Evolutionary conservation across 2,888 invertebrate genomes (phyloP), one percentile per base, ranked within the genome.

Genomic region (Cerceris rybyensis): DNA sequence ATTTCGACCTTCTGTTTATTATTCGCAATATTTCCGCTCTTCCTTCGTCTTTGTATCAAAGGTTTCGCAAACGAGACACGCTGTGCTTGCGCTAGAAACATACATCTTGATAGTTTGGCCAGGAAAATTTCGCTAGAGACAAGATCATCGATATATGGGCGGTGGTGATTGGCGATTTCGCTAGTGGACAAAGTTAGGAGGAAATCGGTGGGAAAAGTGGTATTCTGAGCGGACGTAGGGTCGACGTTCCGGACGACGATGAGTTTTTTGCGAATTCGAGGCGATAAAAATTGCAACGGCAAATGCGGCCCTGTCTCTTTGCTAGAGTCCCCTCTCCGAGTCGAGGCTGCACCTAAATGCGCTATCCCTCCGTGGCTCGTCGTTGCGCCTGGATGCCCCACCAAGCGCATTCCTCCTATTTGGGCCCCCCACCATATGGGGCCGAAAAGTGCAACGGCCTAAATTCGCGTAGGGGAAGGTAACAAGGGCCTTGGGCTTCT

Each of bases 391-490:
- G 83, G 86, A 81, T 85, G 86, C 86, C 85, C 88, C 84, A 82
- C 84, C 84, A 87, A 83, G 71, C 80, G 83, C 86, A 88, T 89
- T 84, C 90, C 89, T 89, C 88, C 91, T 91, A 91, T 91, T 91
- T 91, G 87, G 91, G 90, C 87, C 90, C 90, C 91, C 91, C 91
- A 88, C 91, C 88, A 88, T 76, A 75, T 70, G 88, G 86, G 89
- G 87, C 90, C 91, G 90, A 92, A 92, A 92, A 92, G 92, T 92
- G 92, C 92, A 92, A 92, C 92, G 92, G 92, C 92, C 92, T 92
- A 92, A 92, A 92, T 92, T 91, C 89, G 83, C 88, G 88, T 88
- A 86, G 91, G 89, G 89, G 89, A 87, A 87, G 88, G 89, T 90
- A 90, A 90, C 90, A 89, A 90, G 91, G 92, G 92, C 92, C 91